Base-by-base conservation (phyloP, 2,888 invertebrate species). In the Frankliniella fusca region DNA sequence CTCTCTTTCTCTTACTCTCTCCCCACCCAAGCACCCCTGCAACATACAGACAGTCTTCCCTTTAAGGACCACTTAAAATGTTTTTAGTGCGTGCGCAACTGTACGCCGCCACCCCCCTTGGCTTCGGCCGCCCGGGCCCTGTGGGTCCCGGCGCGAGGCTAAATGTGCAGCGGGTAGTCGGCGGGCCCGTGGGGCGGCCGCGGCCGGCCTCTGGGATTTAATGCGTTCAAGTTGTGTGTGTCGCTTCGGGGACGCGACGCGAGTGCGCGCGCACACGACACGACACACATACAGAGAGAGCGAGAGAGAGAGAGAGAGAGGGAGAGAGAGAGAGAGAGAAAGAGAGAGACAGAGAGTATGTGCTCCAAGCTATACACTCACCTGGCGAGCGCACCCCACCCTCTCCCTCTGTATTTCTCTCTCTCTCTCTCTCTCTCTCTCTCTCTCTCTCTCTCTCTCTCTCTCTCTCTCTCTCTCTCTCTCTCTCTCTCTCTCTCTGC, bases 61-160 rank as follows among this genome's bases (percentile, higher is more conserved):
- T 76, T 76, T 76, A 76, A 76, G 70, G 70, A 76, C 70, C 70
- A 27, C 70, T 76, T 76, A 76, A 76, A 76, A 76, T 76, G 70
- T 76, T 76, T 76, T 76, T 76, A 76, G 70, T 76, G 70, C 27
- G 70, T 76, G 70, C 70, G 70, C 23, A 5, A 38, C 38, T 38
- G 38, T 38, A 38, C 38, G 3, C 38, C 38, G n/a, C 38, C 38
- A 38, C 38, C 38, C 38, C 38, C 5, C 3, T 38, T 54, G 54
- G n/a, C n/a, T n/a, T 54, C 54, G 54, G 54, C 54, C 15, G 38
- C 38, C 38, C 38, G 38, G 38, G 54, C 18, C 18, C 18, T 20
- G 38, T 38, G 38, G 5, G 38, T 38, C 27, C 27, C 1, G 70
- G 27, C 27, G 70, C 7, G 23, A 27, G 11, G 27, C 70, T 76